Evolutionary conservation across 2,888 invertebrate genomes (phyloP).

Genomic region (Hirtodrosophila trivittata): DNA sequence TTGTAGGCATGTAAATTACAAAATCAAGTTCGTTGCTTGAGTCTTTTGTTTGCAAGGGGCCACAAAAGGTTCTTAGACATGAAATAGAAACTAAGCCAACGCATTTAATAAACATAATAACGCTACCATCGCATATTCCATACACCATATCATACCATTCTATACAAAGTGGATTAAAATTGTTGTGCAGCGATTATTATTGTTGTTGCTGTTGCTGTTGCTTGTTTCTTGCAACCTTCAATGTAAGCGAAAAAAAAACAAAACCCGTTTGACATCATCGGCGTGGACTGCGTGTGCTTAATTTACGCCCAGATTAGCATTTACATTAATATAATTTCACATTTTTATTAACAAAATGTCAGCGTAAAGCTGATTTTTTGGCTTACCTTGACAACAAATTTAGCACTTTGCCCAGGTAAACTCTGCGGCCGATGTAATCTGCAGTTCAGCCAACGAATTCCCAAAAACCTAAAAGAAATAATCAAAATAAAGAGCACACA

Average conservation of each 20-base stretch:
- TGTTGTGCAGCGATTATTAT: slow-evolving; percentile 47
- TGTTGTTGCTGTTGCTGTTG: slow-evolving; percentile 9
- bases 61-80: slow-evolving; percentile 74
- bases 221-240: slow-evolving; percentile 56
- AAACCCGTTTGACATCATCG: slow-evolving; percentile 57
- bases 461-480: slow-evolving; percentile 16
- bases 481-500: slow-evolving; percentile 11
- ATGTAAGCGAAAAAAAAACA: slow-evolving; percentile 14
- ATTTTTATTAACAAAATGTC: slow-evolving; percentile 66
- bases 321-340: slow-evolving; percentile 73
- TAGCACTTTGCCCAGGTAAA: slow-evolving; percentile 18
- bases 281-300: slow-evolving; percentile 63
- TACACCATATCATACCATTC: slow-evolving; percentile 17
- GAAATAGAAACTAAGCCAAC: slow-evolving; percentile 70
- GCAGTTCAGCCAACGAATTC: slow-evolving; percentile 28
- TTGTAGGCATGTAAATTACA: slow-evolving; percentile 73
- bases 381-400: slow-evolving; percentile 45
- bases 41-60: slow-evolving; percentile 69
- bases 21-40: slow-evolving; percentile 78
- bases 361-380: slow-evolving; percentile 21
- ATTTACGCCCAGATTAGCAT: slow-evolving; percentile 74
- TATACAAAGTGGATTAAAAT: slow-evolving; percentile 39
- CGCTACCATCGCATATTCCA: slow-evolving; percentile 29
- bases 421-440: slow-evolving; percentile 32
- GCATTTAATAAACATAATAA: slow-evolving; percentile 46